Evolutionary conservation across 2,113 vertebrate genomes (phyloP).

Genomic region (Gyps fulvus): DNA sequence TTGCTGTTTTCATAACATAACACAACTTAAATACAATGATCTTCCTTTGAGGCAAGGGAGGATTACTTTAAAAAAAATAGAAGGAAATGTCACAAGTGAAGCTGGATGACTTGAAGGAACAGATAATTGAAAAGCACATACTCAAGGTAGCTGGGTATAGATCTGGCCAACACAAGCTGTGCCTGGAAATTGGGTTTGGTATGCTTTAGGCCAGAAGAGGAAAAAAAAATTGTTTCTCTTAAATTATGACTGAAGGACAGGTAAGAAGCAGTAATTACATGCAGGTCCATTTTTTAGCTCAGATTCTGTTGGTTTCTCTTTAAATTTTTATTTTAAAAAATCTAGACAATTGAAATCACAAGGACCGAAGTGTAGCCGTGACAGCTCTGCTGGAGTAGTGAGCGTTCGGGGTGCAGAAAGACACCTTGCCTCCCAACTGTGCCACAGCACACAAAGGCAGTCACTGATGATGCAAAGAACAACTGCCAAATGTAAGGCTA

Average conservation of each 20-base stretch:
- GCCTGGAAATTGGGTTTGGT: not conserved
- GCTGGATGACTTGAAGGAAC: not conserved
- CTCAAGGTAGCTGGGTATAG: not conserved
- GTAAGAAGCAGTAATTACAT: not conserved
- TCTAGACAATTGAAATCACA: not conserved
- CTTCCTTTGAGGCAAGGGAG: not conserved
- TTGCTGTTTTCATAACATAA: not conserved
- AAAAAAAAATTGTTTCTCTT: not conserved
- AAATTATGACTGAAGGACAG: not conserved
- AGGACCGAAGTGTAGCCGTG: not conserved
- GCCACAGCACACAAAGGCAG: not conserved
- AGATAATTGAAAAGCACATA: fast-evolving
- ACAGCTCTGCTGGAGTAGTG: not conserved
- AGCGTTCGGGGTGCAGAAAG: not conserved
- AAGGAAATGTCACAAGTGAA: not conserved
- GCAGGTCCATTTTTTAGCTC: not conserved
- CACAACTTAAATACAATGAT: fast-evolving
- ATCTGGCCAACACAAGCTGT: not conserved
- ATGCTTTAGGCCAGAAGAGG: not conserved
- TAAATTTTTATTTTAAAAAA: not conserved
- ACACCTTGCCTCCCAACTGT: not conserved
- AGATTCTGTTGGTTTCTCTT: not conserved
- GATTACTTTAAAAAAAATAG: not conserved
- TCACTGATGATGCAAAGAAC: no score
- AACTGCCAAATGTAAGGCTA: no score